Conservation (phyloP, 2,888 invertebrate species). For the Agrilus mali region DNA sequence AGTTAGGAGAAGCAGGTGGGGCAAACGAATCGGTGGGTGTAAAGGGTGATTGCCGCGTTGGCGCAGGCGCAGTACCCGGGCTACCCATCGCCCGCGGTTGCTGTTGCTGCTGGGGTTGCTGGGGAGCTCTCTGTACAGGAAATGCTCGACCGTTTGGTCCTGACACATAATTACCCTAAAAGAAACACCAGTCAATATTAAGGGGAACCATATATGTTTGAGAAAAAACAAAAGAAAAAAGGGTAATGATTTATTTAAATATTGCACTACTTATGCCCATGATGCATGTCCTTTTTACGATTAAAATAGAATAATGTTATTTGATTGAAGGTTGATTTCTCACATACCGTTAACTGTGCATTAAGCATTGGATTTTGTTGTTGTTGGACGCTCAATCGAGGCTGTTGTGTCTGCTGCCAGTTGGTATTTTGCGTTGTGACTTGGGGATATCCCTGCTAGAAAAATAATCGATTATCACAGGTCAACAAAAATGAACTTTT, state of each 20-base stretch:
- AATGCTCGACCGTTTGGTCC: slow-evolving; percentile 20
- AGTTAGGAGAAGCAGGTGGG: slow-evolving; percentile 40
- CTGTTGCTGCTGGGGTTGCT: slow-evolving; percentile 25
- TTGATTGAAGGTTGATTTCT: background rate
- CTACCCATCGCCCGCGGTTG: slow-evolving; percentile 37
- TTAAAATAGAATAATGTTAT: too few species aligned
- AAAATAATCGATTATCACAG: too few species aligned
- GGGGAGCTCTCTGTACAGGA: slow-evolving; percentile 18
- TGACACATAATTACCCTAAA: slow-evolving; percentile 22
- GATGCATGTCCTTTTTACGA: background rate
- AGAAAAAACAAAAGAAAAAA: slow-evolving; percentile 1
- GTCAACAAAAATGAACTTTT: too few species aligned
- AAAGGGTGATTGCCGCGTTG: slow-evolving; percentile 43
- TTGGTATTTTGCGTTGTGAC: slow-evolving; percentile 17
- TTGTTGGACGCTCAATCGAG: slow-evolving; percentile 55
- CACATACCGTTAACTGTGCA: slow-evolving; percentile 67
- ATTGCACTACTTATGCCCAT: background rate
- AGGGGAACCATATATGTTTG: background rate
- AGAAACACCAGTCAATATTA: background rate
- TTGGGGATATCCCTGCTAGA: slow-evolving; percentile 13
- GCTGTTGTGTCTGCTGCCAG: slow-evolving; percentile 34
- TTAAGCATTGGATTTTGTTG: slow-evolving; percentile 82
- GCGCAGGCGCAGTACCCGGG: slow-evolving; percentile 35
- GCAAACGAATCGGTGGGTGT: slow-evolving; percentile 37
- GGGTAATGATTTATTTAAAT: background rate